Evolutionary conservation across 2,888 invertebrate genomes (phyloP).

Genomic region (Anaspis maculata): DNA sequence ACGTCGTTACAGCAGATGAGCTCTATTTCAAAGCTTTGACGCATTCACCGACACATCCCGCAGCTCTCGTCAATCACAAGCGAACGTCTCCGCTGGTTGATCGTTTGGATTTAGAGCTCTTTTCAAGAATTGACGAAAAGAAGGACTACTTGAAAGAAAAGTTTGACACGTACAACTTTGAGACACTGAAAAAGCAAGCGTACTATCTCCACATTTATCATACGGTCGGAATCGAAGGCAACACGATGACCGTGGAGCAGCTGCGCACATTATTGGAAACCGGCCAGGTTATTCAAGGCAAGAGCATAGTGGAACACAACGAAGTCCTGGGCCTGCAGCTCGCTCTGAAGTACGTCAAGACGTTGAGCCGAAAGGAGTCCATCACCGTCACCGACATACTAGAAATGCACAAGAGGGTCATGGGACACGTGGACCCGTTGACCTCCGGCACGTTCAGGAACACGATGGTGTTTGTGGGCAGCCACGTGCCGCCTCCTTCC

Average conservation of each 20-base stretch:
- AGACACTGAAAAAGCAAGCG: constrained; percentile 86
- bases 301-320: constrained; percentile 94
- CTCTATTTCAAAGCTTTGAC: constrained; percentile 79
- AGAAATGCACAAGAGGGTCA: constrained; percentile 83
- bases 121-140: constrained; percentile 75
- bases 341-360: constrained; percentile 86
- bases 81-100: constrained; percentile 84
- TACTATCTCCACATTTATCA: constrained; percentile 96
- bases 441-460: constrained; percentile 83
- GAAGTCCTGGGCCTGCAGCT: constrained; percentile 92
- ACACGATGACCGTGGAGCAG: constrained; percentile 90
- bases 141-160: constrained; percentile 68
- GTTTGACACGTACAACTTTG: constrained; percentile 71
- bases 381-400: constrained; percentile 81
- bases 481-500: constrained; percentile 88
- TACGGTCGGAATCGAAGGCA: constrained; percentile 95
- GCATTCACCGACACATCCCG: constrained; percentile 73
- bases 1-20: constrained; percentile 84
- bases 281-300: constrained; percentile 74
- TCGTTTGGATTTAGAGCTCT: constrained; percentile 72
- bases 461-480: constrained; percentile 86
- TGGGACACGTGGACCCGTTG: constrained; percentile 91
- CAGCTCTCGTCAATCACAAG: constrained; percentile 70
- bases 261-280: constrained; percentile 90
- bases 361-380: constrained; percentile 67